Conservation (phyloP, 2,888 invertebrate species). For the Drosophila niveifrons region DNA sequence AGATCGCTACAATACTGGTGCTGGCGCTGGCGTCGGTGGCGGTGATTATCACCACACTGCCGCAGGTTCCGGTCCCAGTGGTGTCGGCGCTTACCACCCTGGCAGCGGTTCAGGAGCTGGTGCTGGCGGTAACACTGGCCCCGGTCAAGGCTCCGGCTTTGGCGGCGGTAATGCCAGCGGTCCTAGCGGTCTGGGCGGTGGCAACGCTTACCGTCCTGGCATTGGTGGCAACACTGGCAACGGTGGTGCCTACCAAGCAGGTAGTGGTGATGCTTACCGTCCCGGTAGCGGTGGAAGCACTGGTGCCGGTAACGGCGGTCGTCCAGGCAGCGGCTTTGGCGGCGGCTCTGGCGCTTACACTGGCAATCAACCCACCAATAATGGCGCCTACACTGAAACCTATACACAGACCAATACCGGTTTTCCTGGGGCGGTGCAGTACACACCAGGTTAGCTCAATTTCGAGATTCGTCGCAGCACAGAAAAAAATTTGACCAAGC, state of each 20-base stretch:
- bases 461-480: constrained; percentile 51
- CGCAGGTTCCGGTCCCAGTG: neutral
- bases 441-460: constrained; percentile 82
- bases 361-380: constrained; percentile 27
- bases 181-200: constrained; percentile 26
- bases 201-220: constrained; percentile 28
- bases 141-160: constrained; percentile 24
- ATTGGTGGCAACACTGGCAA: constrained; percentile 22
- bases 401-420: constrained; percentile 70
- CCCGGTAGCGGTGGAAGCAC: constrained; percentile 35
- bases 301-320: constrained; percentile 29
- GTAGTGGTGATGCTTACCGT: constrained; percentile 38
- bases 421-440: constrained; percentile 83
- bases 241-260: constrained; percentile 32
- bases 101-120: constrained; percentile 38
- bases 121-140: constrained; percentile 13
- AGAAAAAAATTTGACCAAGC: constrained; percentile 73
- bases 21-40: neutral
- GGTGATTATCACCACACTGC: constrained; percentile 5
- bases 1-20: neutral
- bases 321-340: constrained; percentile 32
- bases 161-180: constrained; percentile 38
- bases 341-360: constrained; percentile 22
- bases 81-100: constrained; percentile 25
- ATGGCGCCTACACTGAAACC: constrained; percentile 54